Evolutionary conservation across 2,888 invertebrate species (phyloP).

Genomic region (Masnerella sp.): DNA sequence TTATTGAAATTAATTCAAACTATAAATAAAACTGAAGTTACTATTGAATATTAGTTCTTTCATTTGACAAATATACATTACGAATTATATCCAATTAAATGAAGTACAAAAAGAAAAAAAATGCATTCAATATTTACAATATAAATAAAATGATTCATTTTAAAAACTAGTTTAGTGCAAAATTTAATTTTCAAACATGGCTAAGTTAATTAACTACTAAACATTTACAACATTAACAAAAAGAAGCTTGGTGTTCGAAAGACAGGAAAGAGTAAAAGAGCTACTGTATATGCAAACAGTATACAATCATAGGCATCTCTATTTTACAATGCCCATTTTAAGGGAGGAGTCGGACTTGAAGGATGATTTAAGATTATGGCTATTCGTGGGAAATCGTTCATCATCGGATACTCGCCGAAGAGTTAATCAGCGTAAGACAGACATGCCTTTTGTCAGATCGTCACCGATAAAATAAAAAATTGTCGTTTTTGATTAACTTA

Average conservation of each 20-base stretch:
- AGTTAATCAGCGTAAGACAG: constrained; percentile 41
- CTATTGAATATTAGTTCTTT: no score
- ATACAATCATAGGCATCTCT: constrained; percentile 60
- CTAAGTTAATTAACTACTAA: no score
- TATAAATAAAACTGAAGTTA: no score
- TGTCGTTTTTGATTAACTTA: constrained; percentile 13
- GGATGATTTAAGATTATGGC: constrained; percentile 64
- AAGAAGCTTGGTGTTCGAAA: constrained; percentile 54
- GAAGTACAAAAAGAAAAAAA: no score
- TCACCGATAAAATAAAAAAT: constrained; percentile 3
- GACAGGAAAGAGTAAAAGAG: constrained; percentile 44
- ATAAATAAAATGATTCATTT: no score
- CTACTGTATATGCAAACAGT: constrained; percentile 58
- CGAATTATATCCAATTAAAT: no score
- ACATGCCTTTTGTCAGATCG: constrained; percentile 8
- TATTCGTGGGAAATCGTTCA: constrained; percentile 68
- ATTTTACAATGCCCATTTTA: constrained; percentile 60
- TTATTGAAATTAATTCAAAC: no score
- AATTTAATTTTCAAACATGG: no score
- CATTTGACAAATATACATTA: no score
- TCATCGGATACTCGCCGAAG: constrained; percentile 28
- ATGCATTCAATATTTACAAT: no score
- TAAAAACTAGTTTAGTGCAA: no score
- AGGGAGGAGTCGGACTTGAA: constrained; percentile 63
- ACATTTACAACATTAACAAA: constrained; percentile 72